Base-by-base conservation (phyloP, 2,888 invertebrate genomes). In the Tenthredo scrophulariae region DNA sequence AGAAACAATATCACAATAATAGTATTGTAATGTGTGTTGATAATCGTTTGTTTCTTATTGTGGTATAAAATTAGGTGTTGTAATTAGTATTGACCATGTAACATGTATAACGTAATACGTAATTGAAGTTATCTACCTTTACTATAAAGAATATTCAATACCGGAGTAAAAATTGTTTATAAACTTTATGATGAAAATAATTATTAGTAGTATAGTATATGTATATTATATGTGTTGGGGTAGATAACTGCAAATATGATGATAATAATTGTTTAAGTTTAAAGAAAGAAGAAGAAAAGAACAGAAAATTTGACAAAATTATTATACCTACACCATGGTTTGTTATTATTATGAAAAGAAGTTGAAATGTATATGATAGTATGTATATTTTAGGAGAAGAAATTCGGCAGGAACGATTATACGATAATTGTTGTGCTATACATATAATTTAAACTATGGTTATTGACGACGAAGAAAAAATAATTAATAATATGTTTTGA, bases 321-420 rank as follows among this genome's bases (percentile, higher is more conserved):
- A 37, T 54, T 46, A 72, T 40, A 18, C 7, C 6, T 10, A 22
- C 7, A n/a, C 6, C n/a, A 70, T 9, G 40, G 70, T 70, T 37
- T 70, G 29, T 70, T n/a, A 70, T 18, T n/a, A 37, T 37, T 9
- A 40, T 70, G 13, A 77, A 15, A 50, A 46, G 22, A 50, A 46
- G n/a, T 29, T 50, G 1, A 77, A 15, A 77, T 40, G 54, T n/a
- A 29, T 13, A 29, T 29, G 37, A 37, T 37, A 37, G 26, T n/a
- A 46, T 10, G 18, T 7, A 77, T 29, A 54, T 77, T 50, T 62
- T 40, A 40, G 13, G 43, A 40, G 26, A 43, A 13, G 6, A 62
- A 22, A 80, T 80, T 80, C 80, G 62, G 40, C 62, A 40, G 62
- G 80, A 80, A 80, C 58, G 58, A 80, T 80, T 80, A 50, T 50